Base-by-base conservation (phyloP, 2,797 vertebrate genomes). In the Tokudaia muenninki region DNA sequence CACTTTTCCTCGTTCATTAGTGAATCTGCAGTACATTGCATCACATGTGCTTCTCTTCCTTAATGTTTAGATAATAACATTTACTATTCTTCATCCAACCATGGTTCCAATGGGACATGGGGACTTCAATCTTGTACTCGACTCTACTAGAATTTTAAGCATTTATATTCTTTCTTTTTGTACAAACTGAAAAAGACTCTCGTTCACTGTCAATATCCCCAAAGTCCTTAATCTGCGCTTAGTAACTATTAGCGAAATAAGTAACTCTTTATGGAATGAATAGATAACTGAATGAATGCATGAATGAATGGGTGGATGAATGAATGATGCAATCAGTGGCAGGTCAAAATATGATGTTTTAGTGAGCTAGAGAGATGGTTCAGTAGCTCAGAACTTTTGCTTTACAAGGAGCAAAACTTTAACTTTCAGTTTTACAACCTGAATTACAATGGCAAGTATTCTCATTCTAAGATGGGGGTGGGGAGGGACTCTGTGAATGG, bases 221-320 rank as follows among this genome's bases (percentile, higher is more conserved):
- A 89, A n/a, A 78, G 14, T n/a, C 63, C 12, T 78, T 6, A 86
- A 4, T 37, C 78, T 89, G 2, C 31, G 9, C 21, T 95, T 80
- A 81, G 65, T 31, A 90, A 70, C 24, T n/a, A 59, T 81, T 86
- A 86, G 19, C 63, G 44, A 91, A 94, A 61, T 31, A 94, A 86
- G 7, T 37, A 92, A 94, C 84, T 91, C 50, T 79, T 63, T 87
- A 29, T 74, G 47, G 10, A 91, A 90, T 59, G 26, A 95, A 55
- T 63, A 44, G 93, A 63, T 83, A 34, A 94, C 55, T 94, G 70
- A 87, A 44, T 57, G 14, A 90, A 89, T 52, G 26, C 88, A 55
- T 57, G 17, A 92, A 47, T 63, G 17, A 83, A 59, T 55, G 17
- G 86, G 87, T 57, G 24, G 90, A 52, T 61, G 52, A 93, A 65